Base-by-base conservation (phyloP, 2,113 vertebrate species). In the Potamarius usumacintae region DNA sequence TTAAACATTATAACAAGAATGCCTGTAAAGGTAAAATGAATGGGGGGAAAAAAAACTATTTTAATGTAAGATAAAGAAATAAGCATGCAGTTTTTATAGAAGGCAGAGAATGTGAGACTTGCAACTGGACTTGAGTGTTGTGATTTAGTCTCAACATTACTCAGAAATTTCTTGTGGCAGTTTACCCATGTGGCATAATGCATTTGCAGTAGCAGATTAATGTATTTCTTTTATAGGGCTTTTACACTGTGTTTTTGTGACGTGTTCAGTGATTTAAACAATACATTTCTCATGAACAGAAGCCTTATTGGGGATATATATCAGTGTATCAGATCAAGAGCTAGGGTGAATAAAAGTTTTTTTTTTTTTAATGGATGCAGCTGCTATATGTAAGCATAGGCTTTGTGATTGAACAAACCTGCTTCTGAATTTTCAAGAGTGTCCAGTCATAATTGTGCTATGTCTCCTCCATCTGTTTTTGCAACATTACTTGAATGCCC, bases 381-480 rank as follows among this genome's bases (percentile, higher is more conserved):
- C 22, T 65, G 60, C 7, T 57, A 88, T 91, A 60, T 77, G 74
- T 80, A 80, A 11, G 9, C 25, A 65, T 20, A n/a, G 25, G 8
- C 55, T 57, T 90, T 55, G 53, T 85, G 91, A 95, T 94, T 94
- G 94, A 94, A 91, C 78, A 50, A 84, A 90, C 92, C 77, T 65
- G 89, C 91, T 91, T 90, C 86, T 92, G 90, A 93, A 94, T 94
- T 95, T 94, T 92, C 91, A 94, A 93, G 88, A 14, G 81, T n/a
- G 90, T 82, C 95, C 94, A 94, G 94, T 94, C 90, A 91, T 90
- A 92, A 80, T 42, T 42, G 92, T 27, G n/a, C 10, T 14, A 30
- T 67, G n/a, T 30, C n/a, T 27, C 65, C 65, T 67, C 11, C 11
- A 67, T 67, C 11, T 14, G 5, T 93, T 89, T 91, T 93, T 91